Base-by-base conservation (phyloP, 2,888 invertebrate genomes). In the Cinara cedri region DNA sequence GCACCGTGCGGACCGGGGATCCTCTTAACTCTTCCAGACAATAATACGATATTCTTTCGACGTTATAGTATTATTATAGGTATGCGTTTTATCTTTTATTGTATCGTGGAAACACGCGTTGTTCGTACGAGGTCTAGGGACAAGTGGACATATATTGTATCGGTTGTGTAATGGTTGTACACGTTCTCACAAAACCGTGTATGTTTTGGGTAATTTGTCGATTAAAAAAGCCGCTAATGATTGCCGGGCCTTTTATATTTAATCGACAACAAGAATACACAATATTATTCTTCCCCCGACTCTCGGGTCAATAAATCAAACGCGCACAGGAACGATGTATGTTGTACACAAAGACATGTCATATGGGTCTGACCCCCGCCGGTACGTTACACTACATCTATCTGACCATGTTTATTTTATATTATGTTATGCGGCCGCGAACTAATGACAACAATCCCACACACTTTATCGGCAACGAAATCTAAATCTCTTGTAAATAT, bases 71-170 rank as follows among this genome's bases (percentile, higher is more conserved):
- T 57, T 68, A 65, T 68, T n/a, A n/a, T n/a, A n/a, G n/a, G n/a
- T 34, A 6, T 34, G 34, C 6, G 6, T 34, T 34, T 60, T 66
- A 75, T 78, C 68, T 78, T 78, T 62, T 70, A 78, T 70, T 34
- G 6, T 34, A 34, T 4, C 63, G 51, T 63, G 62, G 74, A 42
- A 63, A 63, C 34, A 34, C 34, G 34, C 51, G 70, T 60, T 60
- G 78, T 78, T 57, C 55, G 16, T 46, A n/a, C 51, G 49, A 24
- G 57, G 34, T 49, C n/a, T 65, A 55, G 19, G 65, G 66, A 78
- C 78, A 78, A 78, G 78, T 78, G 78, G 78, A 78, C 78, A 70
- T n/a, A n/a, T n/a, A n/a, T n/a, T n/a, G n/a, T n/a, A n/a, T n/a
- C 51, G 49, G 6, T 6, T 4, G 34, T 34, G 34, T 34, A 49